Base-by-base conservation (phyloP, 2,113 vertebrate species). In the Rhodinocichla rosea region DNA sequence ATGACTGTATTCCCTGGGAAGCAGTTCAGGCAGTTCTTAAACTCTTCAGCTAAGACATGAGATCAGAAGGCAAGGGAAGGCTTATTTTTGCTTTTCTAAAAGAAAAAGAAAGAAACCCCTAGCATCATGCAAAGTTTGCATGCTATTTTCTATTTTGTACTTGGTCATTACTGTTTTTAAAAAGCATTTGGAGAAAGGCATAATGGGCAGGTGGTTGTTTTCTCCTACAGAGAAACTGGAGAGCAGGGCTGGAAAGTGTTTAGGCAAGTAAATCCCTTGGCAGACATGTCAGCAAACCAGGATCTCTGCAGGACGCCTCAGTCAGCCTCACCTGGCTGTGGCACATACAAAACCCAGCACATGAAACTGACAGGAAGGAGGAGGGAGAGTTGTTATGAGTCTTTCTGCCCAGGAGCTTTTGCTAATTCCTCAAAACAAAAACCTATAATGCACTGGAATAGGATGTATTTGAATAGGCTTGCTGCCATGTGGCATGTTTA, bases 381-480 rank as follows among this genome's bases (percentile, higher is more conserved):
- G 14, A 78, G 27, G 57, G 57, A 64, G 26, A 73, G 21, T 18
- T 90, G 53, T 40, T 69, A 4, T 47, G 62, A 77, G 59, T 77
- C 26, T 10, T 65, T 85, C 67, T 74, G 35, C 55, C 35, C 64
- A 59, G 50, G 12, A 88, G 55, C 11, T 76, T 77, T 83, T 83
- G 59, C 88, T 90, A 45, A 67, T 45, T 59, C 70, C 55, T 83
- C 57, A 65, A 85, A 94, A 56, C 28, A 73, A 26, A 26, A 67
- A 95, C n/a, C 15, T 83, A 30, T 42, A 80, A 63, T 33, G 50
- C 59, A 67, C 21, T 80, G 55, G 20, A 85, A 69, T 17, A 69
- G 32, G n/a, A 40, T 7, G 28, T 96, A 33, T 90, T 83, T 86
- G 73, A 73, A 73, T 62, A 92, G 95, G 90, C 88, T 88, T 74